phyloP scores from a whole-genome alignment of 2,888 invertebrate species.

The Morpho achilles region DNA sequence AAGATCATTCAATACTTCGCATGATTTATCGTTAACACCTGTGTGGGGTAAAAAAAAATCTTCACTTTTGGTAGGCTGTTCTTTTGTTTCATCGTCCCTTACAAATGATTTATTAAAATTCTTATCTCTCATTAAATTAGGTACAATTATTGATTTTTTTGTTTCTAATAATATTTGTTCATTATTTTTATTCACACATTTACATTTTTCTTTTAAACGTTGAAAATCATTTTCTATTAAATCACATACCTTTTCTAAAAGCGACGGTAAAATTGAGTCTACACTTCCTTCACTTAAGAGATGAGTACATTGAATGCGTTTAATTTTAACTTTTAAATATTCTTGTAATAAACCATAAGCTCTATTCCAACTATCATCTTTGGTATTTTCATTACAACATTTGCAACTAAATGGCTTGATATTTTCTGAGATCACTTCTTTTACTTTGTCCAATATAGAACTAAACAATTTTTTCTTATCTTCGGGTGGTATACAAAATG shows the following conservation, averaged over 20 bases:
- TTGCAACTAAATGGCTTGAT: constrained; percentile 46
- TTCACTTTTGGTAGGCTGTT: too few relatives aligned
- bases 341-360: constrained; percentile 63
- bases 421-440: constrained; percentile 51
- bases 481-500: constrained; percentile 40
- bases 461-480: constrained; percentile 52
- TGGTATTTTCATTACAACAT: constrained; percentile 34
- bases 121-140: too few relatives aligned
- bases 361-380: constrained; percentile 57
- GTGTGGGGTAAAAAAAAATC: too few relatives aligned
- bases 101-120: too few relatives aligned
- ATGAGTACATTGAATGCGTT: constrained; percentile 55
- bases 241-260: constrained; percentile 52
- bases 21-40: constrained; percentile 36
- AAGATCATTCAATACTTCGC: constrained; percentile 34
- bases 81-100: too few relatives aligned
- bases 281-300: constrained; percentile 35
- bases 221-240: constrained; percentile 65
- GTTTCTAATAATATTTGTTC: constrained; percentile 20
- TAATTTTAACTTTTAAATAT: constrained; percentile 65
- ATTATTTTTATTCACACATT: constrained; percentile 8
- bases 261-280: constrained; percentile 40
- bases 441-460: constrained; percentile 51
- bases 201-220: constrained; percentile 40
- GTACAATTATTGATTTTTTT: too few relatives aligned